Percentiles rank a stretch among this genome's conserved stretches.
Evolutionary conservation across 2,888 invertebrate species (phyloP).

Genomic region (Heliconius sara): DNA sequence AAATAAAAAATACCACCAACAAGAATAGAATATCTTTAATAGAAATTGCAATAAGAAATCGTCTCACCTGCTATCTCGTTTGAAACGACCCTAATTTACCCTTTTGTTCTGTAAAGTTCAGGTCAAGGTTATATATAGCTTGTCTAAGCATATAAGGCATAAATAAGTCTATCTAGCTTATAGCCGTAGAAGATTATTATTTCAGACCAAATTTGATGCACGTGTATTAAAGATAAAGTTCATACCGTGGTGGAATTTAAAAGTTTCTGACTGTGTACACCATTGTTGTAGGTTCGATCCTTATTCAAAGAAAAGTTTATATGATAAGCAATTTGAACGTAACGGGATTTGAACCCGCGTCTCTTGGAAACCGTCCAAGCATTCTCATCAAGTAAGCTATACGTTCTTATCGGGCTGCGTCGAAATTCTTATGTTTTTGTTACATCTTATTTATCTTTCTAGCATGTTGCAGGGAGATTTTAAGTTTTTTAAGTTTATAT

Average conservation of each 20-base stretch:
- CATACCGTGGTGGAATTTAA: neutral
- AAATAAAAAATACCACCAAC: neutral
- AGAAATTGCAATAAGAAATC: neutral
- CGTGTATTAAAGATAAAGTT: neutral
- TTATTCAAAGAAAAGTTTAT: no score
- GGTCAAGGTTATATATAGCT: slow-evolving; percentile 10
- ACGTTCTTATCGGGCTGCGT: no score
- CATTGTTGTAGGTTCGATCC: no score
- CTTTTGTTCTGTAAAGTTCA: slow-evolving; percentile 18
- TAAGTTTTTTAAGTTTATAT: no score
- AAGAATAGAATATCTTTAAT: neutral
- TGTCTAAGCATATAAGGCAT: neutral
- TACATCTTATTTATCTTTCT: no score
- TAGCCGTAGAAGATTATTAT: neutral
- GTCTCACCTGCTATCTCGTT: slow-evolving; percentile 7
- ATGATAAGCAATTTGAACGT: no score
- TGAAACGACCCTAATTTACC: slow-evolving; percentile 8
- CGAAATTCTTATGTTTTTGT: no score
- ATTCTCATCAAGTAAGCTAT: no score
- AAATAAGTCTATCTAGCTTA: neutral
- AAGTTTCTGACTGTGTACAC: no score
- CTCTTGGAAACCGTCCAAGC: no score
- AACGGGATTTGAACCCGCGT: no score
- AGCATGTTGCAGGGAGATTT: no score
- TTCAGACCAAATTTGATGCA: neutral